Base-by-base conservation (phyloP, 1,140 invertebrate genomes). In the Pseudomyrmex gracilis region DNA sequence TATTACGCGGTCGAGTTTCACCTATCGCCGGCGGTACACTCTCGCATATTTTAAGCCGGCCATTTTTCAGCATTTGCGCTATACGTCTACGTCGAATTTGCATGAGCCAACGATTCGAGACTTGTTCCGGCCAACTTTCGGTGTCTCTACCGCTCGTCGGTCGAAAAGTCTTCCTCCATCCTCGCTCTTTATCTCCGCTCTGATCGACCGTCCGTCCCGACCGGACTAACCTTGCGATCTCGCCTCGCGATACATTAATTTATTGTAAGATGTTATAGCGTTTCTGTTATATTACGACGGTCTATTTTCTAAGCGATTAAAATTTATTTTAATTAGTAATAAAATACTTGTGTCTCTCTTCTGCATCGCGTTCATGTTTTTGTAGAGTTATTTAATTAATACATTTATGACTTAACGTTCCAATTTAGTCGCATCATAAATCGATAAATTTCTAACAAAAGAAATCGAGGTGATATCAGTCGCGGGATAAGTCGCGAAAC, bases 1-100 rank as follows among this genome's bases (percentile, higher is more conserved):
- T 90, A 92, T 90, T 89, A 88, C 73, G 87, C 57, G 73, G 73
- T 63, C 61, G 82, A 89, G 73, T 77, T 87, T 90, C 90, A 93
- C 92, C 93, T 93, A 94, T 93, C 93, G 93, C 90, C 84, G 87
- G 61, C 88, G 87, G 88, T 92, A 93, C 93, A 93, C 92, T 93
- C 93, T 93, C 93, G 91, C 92, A 93, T 93, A 93, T 94, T 93
- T 93, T 93, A 93, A 94, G 93, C 93, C 88, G 89, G 86, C 90
- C 92, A 92, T 94, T 94, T 94, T 93, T 94, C 93, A 94, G 93
- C 91, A 94, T 94, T 94, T 93, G 87, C 88, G 89, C 89, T 92
- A 87, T 92, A 93, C 91, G 84, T 93, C 91, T 85, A 85, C 89
- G 90, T 90, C 89, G 89, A 92, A 92, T 92, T 92, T 92, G 90